Base-by-base conservation (phyloP, 2,888 invertebrate genomes). In the Rhamnusium bicolor region DNA sequence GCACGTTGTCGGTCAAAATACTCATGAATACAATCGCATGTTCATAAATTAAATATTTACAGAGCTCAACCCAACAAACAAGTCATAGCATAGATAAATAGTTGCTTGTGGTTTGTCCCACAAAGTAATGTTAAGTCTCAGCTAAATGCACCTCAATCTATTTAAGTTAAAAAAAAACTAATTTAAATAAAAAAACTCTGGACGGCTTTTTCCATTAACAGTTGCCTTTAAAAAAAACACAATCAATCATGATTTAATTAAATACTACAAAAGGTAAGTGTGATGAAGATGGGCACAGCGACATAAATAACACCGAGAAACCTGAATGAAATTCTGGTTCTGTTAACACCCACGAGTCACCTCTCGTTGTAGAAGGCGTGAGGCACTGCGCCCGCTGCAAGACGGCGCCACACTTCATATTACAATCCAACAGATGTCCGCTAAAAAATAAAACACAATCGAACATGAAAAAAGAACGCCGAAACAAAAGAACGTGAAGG, bases 281-380 rank as follows among this genome's bases (percentile, higher is more conserved):
- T 74, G 77, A 76, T 76, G 74, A 76, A 77, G 74, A 77, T 70
- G 74, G 73, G 67, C 83, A 82, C 83, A 81, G 81, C 82, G 81
- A 84, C 82, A 84, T 84, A 83, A 84, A 84, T 84, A 83, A 83
- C 82, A 71, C 72, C 79, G 66, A 82, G 80, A 83, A 83, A 83
- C 84, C 82, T 84, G 85, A 85, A 85, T 85, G 85, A 84, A 83
- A 83, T 83, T 79, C 83, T 80, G 83, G 83, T 83, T 84, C 75
- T 80, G 81, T 78, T 82, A 83, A 40, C 84, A 82, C 84, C 84
- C 83, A 85, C 84, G 84, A 82, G 71, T 80, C 80, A 77, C 80
- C 81, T 82, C 80, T 79, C 32, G 56, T 14, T 46, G 69, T 62
- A 61, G 69, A 71, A 73, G 73, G 56, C 47, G 68, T 32, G 56